Base-by-base conservation (phyloP, 2,888 invertebrate species). In the Brachyopa scutellaris region DNA sequence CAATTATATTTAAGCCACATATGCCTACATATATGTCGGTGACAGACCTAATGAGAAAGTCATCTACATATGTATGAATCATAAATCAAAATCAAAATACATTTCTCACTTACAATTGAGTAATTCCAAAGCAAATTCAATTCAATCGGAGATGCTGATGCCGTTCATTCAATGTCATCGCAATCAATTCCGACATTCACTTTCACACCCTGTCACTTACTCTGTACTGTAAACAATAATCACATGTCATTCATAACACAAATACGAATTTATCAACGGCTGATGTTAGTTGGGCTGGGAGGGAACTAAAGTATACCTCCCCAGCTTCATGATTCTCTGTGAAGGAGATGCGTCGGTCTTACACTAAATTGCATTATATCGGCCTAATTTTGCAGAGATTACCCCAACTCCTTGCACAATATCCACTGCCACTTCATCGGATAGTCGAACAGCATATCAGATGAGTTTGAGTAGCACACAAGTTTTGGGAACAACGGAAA, bases 211-310 rank as follows among this genome's bases (percentile, higher is more conserved):
- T 73, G 36, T 47, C 67, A 49, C 42, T 47, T 42, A 21, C 53
- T 45, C 59, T 45, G 42, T 66, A 53, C 59, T 45, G 42, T 66
- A 53, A 73, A 73, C 73, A 79, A 67, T 79, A 79, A 79, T 79
- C 79, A 73, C 40, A 79, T 79, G 73, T 61, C 79, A 79, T 79
- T 79, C 67, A 78, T 67, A 59, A 53, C 31, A 36, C 57, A 45
- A 73, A 79, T 55, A 73, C 51, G 51, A 73, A 42, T 61, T 61
- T 33, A 61, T 47, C 29, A 11, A 38, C 15, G 15, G 11, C 45
- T 45, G 5, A n/a, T n/a, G n/a, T n/a, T 36, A n/a, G 36, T 23
- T 13, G 13, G 23, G 47, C 13, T 13, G 7, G n/a, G 2, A 6
- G 5, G n/a, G n/a, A n/a, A 6, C 13, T 11, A 36, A 5, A n/a